Evolutionary conservation across 2,797 vertebrate genomes (phyloP).

Genomic region (Leptodactylus fallax): DNA sequence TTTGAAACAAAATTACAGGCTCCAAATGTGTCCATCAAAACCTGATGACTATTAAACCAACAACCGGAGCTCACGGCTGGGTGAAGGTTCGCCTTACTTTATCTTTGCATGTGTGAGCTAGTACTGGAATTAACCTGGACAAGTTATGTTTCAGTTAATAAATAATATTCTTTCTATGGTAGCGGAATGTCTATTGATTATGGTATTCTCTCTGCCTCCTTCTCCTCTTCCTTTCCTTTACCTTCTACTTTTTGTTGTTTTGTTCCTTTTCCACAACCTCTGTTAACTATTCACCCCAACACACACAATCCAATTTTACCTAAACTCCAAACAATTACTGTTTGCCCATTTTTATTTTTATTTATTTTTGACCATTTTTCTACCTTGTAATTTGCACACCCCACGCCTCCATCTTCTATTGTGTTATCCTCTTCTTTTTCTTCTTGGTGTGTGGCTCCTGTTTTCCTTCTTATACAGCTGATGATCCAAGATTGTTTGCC

Average conservation of each 20-base stretch:
- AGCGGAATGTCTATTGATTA: slow-evolving; percentile 57
- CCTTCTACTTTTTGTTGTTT: not conserved
- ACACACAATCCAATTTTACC: not conserved
- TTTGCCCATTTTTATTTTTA: not conserved
- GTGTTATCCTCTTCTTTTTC: not conserved
- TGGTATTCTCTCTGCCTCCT: slow-evolving; percentile 41
- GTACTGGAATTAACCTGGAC: slow-evolving; percentile 9
- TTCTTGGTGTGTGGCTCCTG: slow-evolving; percentile 47
- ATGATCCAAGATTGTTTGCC: slow-evolving; percentile 86
- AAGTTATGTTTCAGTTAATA: not conserved
- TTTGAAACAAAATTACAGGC: not conserved
- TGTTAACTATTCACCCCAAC: not conserved
- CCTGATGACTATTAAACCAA: not conserved
- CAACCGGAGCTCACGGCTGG: slow-evolving; percentile 14
- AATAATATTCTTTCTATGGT: slow-evolving; percentile 10
- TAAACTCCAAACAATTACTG: not conserved
- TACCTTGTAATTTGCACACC: not conserved
- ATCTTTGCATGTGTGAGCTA: slow-evolving; percentile 41
- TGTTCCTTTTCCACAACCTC: not conserved
- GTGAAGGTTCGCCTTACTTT: slow-evolving; percentile 34
- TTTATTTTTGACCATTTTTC: not conserved
- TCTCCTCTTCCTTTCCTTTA: slow-evolving; percentile 11
- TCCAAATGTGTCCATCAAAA: slow-evolving; percentile 49
- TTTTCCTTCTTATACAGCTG: slow-evolving; percentile 74
- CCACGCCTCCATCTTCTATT: not conserved